Evolutionary conservation across 2,888 invertebrate genomes (phyloP).

Genomic region (Dryobota labecula): DNA sequence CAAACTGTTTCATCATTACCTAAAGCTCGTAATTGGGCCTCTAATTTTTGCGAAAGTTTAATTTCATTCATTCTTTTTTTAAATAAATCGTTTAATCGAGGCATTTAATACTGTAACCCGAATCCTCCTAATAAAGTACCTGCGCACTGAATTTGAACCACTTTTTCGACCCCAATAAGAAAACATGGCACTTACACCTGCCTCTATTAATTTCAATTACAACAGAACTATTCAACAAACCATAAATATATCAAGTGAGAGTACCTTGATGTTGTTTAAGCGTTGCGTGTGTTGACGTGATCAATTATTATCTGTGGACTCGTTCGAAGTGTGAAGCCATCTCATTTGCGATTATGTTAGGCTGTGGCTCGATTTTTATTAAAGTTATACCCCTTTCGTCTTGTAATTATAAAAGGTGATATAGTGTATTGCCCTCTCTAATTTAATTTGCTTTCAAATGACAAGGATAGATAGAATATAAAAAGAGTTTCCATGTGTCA

Average conservation of each 20-base stretch:
- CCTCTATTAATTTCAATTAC: constrained; percentile 59
- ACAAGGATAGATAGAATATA: neutral
- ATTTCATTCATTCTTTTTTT: neutral
- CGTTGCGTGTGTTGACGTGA: constrained; percentile 56
- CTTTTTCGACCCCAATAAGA: constrained; percentile 9
- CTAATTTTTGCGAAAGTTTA: too few species aligned
- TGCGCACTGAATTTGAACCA: constrained; percentile 12
- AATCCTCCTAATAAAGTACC: neutral
- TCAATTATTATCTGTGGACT: constrained; percentile 60
- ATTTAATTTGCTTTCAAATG: constrained; percentile 7
- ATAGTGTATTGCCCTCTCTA: neutral
- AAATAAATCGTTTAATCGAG: neutral
- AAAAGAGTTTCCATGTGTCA: neutral
- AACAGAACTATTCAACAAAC: constrained; percentile 53
- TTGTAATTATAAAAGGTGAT: constrained; percentile 30
- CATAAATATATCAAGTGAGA: constrained; percentile 58
- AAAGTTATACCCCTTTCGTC: constrained; percentile 8
- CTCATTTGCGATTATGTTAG: constrained; percentile 49
- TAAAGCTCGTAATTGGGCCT: too few species aligned
- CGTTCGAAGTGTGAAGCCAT: constrained; percentile 42
- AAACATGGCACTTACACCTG: constrained; percentile 39
- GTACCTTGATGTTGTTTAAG: constrained; percentile 51
- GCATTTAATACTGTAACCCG: neutral
- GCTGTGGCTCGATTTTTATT: constrained; percentile 20
- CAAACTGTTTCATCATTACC: too few species aligned